Percentiles rank a stretch among this genome's conserved stretches.
Evolutionary conservation across 2,888 invertebrate species (phyloP).

Genomic region (Drosophila pegasa): DNA sequence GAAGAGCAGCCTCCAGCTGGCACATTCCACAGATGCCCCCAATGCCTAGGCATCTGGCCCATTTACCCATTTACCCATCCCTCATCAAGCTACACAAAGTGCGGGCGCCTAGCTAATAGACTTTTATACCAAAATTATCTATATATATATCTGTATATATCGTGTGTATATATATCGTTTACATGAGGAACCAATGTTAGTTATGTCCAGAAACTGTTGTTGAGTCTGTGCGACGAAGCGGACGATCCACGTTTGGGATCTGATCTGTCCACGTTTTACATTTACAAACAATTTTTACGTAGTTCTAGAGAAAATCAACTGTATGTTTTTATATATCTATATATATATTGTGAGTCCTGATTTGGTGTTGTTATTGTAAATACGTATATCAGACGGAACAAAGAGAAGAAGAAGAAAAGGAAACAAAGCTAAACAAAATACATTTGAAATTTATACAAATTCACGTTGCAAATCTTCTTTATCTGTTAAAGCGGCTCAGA

Average conservation of each 20-base stretch:
- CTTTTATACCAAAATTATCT: slow-evolving; percentile 62
- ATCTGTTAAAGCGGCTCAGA: too few relatives aligned
- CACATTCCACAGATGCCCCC: slow-evolving; percentile 56
- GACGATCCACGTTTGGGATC: slow-evolving; percentile 5
- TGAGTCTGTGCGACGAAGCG: slow-evolving; percentile 25
- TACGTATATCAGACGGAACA: slow-evolving; percentile 41
- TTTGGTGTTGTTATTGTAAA: slow-evolving; percentile 52
- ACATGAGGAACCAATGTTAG: slow-evolving; percentile 51
- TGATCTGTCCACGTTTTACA: neutral
- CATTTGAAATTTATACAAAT: slow-evolving; percentile 9
- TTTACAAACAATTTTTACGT: neutral
- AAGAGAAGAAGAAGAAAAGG: slow-evolving; percentile 6
- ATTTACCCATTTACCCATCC: slow-evolving; percentile 1
- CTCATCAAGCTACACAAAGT: slow-evolving; percentile 36
- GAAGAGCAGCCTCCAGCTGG: slow-evolving; percentile 78
- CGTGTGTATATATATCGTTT: neutral
- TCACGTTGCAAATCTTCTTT: too few relatives aligned
- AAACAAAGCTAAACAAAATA: too few relatives aligned
- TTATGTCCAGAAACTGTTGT: slow-evolving; percentile 27
- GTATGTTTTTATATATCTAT: neutral
- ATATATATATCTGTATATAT: slow-evolving; percentile 4
- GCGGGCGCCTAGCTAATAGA: slow-evolving; percentile 36
- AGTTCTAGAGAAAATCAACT: slow-evolving; percentile 25
- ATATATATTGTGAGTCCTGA: slow-evolving; percentile 1
- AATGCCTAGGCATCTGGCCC: slow-evolving; percentile 18